Evolutionary conservation across 2,888 invertebrate genomes (phyloP).

Genomic region (Laothoe populi): DNA sequence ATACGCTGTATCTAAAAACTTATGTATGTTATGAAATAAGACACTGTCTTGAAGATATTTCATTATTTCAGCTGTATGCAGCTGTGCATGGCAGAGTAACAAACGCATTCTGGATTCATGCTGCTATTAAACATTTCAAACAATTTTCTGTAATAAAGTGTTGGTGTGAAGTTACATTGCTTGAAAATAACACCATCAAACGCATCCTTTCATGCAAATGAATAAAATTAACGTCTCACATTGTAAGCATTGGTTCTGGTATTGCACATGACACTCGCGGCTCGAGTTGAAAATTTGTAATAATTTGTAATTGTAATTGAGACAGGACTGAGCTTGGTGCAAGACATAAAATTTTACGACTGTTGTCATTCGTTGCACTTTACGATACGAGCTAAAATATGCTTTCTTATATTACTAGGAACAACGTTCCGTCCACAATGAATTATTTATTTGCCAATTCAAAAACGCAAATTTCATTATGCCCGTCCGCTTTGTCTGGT

Average conservation of each 20-base stretch:
- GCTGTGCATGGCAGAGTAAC: neutral
- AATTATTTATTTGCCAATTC: conserved; percentile 78
- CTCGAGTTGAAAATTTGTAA: conserved; percentile 71
- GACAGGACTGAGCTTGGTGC: conserved; percentile 64
- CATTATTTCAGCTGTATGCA: conserved; percentile 11
- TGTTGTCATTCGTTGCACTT: conserved; percentile 76
- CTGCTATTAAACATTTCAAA: neutral
- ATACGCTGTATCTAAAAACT: too few species aligned
- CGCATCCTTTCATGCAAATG: conserved; percentile 31
- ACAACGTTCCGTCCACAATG: conserved; percentile 66
- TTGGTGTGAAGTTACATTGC: conserved; percentile 7
- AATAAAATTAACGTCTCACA: conserved; percentile 48
- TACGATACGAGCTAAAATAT: conserved; percentile 79
- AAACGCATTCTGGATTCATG: neutral
- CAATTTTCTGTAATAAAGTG: conserved; percentile 12
- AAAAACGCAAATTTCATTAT: conserved; percentile 69
- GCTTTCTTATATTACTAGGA: conserved; percentile 72
- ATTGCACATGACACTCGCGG: conserved; percentile 60
- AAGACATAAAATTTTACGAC: conserved; percentile 77
- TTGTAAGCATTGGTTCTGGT: conserved; percentile 59
- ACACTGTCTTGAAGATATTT: neutral
- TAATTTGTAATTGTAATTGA: conserved; percentile 84
- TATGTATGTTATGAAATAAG: too few species aligned
- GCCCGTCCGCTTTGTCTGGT: conserved; percentile 58
- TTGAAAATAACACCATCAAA: conserved; percentile 17